Conservation (phyloP, 1,140 invertebrate genomes). For the Eueides isabella region DNA sequence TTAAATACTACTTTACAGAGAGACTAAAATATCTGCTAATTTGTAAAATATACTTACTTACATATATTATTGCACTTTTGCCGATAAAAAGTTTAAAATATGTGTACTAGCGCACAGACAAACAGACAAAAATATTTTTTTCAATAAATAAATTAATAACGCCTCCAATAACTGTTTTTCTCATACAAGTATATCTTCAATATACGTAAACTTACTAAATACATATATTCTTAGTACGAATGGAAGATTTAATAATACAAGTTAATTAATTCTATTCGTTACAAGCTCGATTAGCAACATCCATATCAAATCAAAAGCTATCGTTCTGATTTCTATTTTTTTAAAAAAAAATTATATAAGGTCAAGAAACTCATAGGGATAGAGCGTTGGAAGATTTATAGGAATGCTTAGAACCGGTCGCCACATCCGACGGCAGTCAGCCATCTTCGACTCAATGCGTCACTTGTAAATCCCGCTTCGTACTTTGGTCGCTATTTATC, state of each 20-base stretch:
- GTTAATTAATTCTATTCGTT: not conserved
- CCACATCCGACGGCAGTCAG: constrained; percentile 60
- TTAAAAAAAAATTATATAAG: constrained; percentile 33
- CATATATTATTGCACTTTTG: too few species aligned
- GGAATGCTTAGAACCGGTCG: constrained; percentile 71
- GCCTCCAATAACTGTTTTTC: too few species aligned
- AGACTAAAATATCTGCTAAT: too few species aligned
- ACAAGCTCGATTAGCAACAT: constrained; percentile 30
- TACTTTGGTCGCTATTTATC: constrained; percentile 27
- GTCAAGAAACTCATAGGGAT: constrained; percentile 55
- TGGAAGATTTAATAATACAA: not conserved
- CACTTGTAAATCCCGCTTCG: constrained; percentile 41
- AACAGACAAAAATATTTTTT: too few species aligned
- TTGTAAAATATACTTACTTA: too few species aligned
- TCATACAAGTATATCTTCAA: too few species aligned
- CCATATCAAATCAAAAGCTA: not conserved
- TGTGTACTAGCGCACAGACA: too few species aligned
- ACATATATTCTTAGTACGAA: not conserved
- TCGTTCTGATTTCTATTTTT: constrained; percentile 29
- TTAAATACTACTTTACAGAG: too few species aligned
- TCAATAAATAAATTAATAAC: too few species aligned
- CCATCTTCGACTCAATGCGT: constrained; percentile 46
- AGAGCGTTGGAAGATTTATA: constrained; percentile 62
- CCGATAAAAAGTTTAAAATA: not conserved
- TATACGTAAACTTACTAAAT: not conserved